Percentiles rank a stretch among this genome's conserved stretches.
Conservation (phyloP, 2,888 invertebrate genomes). For the Rhogogaster chlorosoma region DNA sequence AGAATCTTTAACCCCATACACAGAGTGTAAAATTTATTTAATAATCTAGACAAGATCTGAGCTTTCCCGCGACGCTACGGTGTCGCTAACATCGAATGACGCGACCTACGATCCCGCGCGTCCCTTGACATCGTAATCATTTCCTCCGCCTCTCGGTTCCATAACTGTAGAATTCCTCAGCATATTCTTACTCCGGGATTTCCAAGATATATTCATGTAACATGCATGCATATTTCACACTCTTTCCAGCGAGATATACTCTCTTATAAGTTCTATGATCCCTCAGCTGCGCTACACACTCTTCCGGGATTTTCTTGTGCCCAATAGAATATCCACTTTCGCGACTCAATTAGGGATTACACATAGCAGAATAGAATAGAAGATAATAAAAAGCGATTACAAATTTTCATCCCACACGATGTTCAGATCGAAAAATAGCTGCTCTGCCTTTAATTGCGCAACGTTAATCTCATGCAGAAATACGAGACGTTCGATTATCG, state of each 20-base stretch:
- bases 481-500: background rate
- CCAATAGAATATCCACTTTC: background rate
- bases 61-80: background rate
- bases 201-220: background rate
- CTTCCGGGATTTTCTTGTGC: background rate
- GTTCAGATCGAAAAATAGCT: background rate
- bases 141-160: background rate
- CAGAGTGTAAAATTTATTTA: background rate
- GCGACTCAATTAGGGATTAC: background rate
- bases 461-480: too few relatives aligned
- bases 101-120: slow-evolving; percentile 14
- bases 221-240: background rate
- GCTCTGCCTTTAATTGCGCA: background rate
- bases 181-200: background rate
- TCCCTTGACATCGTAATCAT: slow-evolving; percentile 36
- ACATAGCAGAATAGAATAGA: background rate
- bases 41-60: background rate
- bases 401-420: background rate
- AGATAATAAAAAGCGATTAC: background rate
- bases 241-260: background rate
- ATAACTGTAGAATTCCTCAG: background rate
- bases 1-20: background rate
- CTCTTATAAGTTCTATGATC: background rate
- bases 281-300: background rate
- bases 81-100: slow-evolving; percentile 3